Base-by-base conservation (phyloP, 2,113 vertebrate genomes). In the Rhea pennata region DNA sequence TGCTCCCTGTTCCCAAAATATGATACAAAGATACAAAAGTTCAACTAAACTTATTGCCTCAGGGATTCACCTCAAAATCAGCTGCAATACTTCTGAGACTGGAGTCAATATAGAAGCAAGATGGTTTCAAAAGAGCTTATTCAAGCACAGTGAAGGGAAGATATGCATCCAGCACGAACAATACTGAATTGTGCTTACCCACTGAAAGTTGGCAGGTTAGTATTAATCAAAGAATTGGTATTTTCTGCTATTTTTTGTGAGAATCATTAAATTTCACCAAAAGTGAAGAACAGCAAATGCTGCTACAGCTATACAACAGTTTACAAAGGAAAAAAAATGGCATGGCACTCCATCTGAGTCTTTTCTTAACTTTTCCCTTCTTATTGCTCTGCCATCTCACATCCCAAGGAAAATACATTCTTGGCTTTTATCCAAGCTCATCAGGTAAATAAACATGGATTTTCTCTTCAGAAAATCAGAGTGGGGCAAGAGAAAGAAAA, bases 11-110 rank as follows among this genome's bases (percentile, higher is more conserved):
- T 81, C n/a, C 62, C 33, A 75, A 75, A 64, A 48, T 11, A 69
- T 0, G 12, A 11, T 19, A 48, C 39, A 54, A 48, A 69, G 23
- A 62, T 14, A 42, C 0, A 0, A 10, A 48, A 64, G 23, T 21
- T 75, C 20, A 42, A 19, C 15, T 54, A 56, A 75, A 64, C 69
- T 36, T 50, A 26, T 7, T 22, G 20, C 24, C 20, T 36, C 10
- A 5, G 53, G 23, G 10, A 64, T 9, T 40, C 31, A 21, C 29
- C 12, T 17, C 76, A 81, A 81, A 70, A 64, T 50, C n/a, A 76
- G 26, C 33, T 73, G 46, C 5, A 48, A 6, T 12, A 7, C 12
- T 46, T 22, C 15, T 1, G 0, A 74, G 23, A 75, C 12, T 9
- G 10, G 19, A 81, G 48, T 1, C 8, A 66, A 19, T 12, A 17